Percentiles rank a stretch among this genome's conserved stretches.
phyloP scores from a whole-genome alignment of 2,888 invertebrate species.

The Oconnorella tubifera region DNA sequence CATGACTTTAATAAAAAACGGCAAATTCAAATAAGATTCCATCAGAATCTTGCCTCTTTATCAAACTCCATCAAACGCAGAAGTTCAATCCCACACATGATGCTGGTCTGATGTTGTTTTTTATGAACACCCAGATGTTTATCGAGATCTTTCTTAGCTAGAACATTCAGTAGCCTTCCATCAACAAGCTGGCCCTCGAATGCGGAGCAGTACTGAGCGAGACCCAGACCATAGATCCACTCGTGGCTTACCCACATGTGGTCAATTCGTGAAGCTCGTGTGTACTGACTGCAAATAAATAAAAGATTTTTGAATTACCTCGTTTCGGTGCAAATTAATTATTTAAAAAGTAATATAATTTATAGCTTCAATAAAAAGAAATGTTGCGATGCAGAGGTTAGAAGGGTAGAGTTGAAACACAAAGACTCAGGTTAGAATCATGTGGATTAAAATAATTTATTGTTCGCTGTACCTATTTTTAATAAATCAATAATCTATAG shows the following conservation, averaged over 20 bases:
- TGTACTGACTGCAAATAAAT: constrained; percentile 16
- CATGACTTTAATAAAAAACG: too few species aligned
- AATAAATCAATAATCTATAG: too few species aligned
- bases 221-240: constrained; percentile 86
- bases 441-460: too few species aligned
- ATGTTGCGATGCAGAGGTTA: neutral
- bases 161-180: constrained; percentile 84
- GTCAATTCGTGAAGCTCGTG: constrained; percentile 64
- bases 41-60: constrained; percentile 16
- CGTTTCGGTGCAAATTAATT: neutral
- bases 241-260: constrained; percentile 92
- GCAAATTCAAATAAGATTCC: too few species aligned
- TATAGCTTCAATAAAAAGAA: neutral
- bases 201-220: constrained; percentile 81
- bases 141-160: constrained; percentile 89
- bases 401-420: too few species aligned
- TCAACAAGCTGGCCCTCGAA: constrained; percentile 87
- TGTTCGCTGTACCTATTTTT: too few species aligned
- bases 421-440: too few species aligned
- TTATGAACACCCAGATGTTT: constrained; percentile 86
- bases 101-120: constrained; percentile 90
- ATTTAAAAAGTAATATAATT: neutral
- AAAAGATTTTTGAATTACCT: too few species aligned
- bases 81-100: constrained; percentile 88
- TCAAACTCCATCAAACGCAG: constrained; percentile 80